These are phyloP conservation scores for Ectobius pallidus DNA, from an alignment of 2,888 invertebrate genomes.

Conservation along the genomic window DNA sequence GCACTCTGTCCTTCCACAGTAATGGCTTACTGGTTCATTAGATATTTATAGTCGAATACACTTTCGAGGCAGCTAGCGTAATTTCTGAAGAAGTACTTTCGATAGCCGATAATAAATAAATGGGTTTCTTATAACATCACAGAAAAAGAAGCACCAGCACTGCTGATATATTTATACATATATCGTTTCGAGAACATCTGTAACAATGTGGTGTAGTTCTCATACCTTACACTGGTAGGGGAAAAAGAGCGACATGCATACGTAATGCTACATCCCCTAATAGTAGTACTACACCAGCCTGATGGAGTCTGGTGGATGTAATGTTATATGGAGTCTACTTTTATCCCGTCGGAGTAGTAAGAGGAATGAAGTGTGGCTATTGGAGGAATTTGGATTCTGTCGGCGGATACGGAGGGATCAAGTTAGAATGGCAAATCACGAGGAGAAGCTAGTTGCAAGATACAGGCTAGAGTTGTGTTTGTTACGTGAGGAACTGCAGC, in stretches of 20 bases:
- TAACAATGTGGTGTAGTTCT: not conserved
- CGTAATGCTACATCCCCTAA: not conserved
- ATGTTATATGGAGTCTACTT: not conserved
- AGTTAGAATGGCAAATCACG: slow-evolving; percentile 20
- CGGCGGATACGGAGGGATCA: not conserved
- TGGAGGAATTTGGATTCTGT: slow-evolving; percentile 20
- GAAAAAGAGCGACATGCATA: slow-evolving; percentile 7
- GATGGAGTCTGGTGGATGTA: slow-evolving; percentile 9
- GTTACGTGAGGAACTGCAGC: not conserved
- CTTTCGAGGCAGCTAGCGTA: too few relatives aligned
- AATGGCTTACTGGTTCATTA: too few relatives aligned
- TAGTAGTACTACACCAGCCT: not conserved
- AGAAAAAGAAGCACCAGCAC: not conserved
- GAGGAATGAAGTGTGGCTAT: slow-evolving; percentile 13
- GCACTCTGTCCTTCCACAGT: too few relatives aligned
- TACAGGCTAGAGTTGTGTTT: slow-evolving; percentile 5
- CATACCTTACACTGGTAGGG: not conserved
- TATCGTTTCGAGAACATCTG: not conserved
- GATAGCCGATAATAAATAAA: too few relatives aligned
- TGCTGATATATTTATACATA: not conserved
- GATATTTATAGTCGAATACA: too few relatives aligned
- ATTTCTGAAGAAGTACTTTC: too few relatives aligned
- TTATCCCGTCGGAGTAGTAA: not conserved
- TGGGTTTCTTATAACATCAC: too few relatives aligned
- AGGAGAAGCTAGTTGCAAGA: not conserved